Base-by-base conservation (phyloP, 1,140 invertebrate species). In the Chironomus striatipennis region DNA sequence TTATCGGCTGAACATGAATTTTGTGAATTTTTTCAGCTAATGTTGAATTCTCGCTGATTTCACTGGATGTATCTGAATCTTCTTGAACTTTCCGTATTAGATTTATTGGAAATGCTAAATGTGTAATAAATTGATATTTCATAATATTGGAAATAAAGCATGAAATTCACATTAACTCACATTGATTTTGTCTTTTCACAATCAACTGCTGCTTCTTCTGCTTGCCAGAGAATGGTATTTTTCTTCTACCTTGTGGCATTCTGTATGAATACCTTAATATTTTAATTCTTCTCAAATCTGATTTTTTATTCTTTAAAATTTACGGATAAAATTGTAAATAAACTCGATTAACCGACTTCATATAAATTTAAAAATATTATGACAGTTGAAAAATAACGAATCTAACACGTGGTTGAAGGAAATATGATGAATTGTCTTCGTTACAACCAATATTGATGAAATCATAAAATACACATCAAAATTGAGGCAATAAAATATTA, bases 121-220 rank as follows among this genome's bases (percentile, higher is more conserved):
- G 4, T 43, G 10, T 47, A 12, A 64, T 67, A 21, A 5, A 12
- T 24, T 73, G 0, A n/a, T n/a, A 17, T 10, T n/a, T 7, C 43
- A n/a, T 12, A 65, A 72, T 43, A 21, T 43, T 42, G 15, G 24
- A 42, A 67, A 21, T n/a, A 65, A 24, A 43, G 78, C 47, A 77
- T 79, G 1, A 79, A 75, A 15, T 76, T 78, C 67, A 76, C 78
- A 78, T 73, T 20, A 24, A 43, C 65, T 76, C 76, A 82, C 81
- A 79, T 79, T 82, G 77, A 81, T 80, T 75, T 76, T 90, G 87
- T 78, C 92, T 91, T 80, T 95, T 96, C 2, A 85, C 84, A 80
- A 94, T 88, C 75, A 97, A 81, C 79, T 97, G 95, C 77, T 90
- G 86, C 78, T 95, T 97, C 82, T 97, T 97, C 15, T 93, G 92